Conservation (phyloP, 2,888 invertebrate species). For the Phymatocera aterrima region DNA sequence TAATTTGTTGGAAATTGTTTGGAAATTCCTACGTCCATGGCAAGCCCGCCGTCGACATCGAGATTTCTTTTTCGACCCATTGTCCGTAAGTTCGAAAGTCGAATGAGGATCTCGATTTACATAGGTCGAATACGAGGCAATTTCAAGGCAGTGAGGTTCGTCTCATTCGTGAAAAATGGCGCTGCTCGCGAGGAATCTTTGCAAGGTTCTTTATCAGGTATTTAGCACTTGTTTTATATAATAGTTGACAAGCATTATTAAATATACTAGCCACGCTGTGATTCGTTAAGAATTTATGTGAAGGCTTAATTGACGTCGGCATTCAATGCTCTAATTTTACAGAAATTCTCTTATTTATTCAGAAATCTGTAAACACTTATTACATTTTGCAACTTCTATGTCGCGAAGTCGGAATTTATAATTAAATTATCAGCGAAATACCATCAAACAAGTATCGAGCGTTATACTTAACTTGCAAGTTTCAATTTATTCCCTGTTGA, state of each 20-base stretch:
- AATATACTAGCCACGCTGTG: not conserved
- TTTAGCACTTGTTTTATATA: conserved; percentile 25
- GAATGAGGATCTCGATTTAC: not conserved
- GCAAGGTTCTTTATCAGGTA: conserved; percentile 68
- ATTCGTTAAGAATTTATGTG: not conserved
- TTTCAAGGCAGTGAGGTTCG: not conserved
- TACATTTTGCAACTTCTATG: not conserved
- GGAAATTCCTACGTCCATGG: no score
- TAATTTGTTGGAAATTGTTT: no score
- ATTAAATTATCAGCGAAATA: conserved; percentile 1
- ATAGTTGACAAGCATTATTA: conserved; percentile 15
- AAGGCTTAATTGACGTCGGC: not conserved
- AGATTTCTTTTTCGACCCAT: no score
- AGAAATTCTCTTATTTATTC: conserved; percentile 16
- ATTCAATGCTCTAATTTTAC: not conserved
- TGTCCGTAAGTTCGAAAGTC: no score
- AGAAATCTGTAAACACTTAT: not conserved
- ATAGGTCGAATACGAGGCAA: not conserved
- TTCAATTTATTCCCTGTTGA: not conserved
- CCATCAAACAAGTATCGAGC: not conserved
- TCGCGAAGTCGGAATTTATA: not conserved
- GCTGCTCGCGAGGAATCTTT: conserved; percentile 66
- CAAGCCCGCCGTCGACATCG: no score
- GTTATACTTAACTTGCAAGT: not conserved
- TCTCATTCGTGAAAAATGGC: conserved; percentile 65